A percentile compares a stretch with the other conserved stretches of the same genome.
These are phyloP conservation scores for Nothoprocta perdicaria DNA, from an alignment of 2,113 vertebrate genomes.

Conservation along the genomic window DNA sequence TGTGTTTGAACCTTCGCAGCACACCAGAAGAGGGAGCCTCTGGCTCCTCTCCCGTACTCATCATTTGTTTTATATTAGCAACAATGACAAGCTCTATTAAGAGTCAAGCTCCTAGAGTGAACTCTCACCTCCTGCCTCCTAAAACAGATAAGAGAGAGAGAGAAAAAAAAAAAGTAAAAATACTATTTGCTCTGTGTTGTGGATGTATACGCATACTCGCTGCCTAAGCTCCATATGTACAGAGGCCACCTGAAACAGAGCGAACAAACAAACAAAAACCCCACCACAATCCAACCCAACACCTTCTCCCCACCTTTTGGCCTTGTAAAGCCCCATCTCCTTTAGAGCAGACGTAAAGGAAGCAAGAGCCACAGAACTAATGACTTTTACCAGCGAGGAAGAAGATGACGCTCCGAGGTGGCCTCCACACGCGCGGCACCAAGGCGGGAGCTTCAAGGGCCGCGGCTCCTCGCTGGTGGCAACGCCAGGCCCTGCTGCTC, in stretches of 20 bases:
- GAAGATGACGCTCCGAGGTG: neutral
- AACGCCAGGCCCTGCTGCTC: neutral
- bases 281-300: neutral
- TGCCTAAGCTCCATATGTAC: neutral
- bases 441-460: conserved; percentile 7
- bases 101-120: conserved; percentile 50
- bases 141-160: conserved; percentile 24
- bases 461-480: neutral
- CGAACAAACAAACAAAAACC: neutral
- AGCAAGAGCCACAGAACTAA: neutral
- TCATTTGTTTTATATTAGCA: conserved; percentile 70
- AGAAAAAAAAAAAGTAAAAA: neutral
- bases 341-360: neutral
- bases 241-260: neutral
- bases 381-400: neutral
- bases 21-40: conserved; percentile 68
- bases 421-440: neutral
- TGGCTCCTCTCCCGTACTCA: conserved; percentile 23
- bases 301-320: neutral
- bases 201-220: neutral
- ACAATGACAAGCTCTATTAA: conserved; percentile 71
- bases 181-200: neutral
- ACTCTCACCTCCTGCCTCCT: conserved; percentile 51
- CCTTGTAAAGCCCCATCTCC: neutral
- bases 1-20: conserved; percentile 33